A percentile compares a stretch with the other conserved stretches of the same genome.
phyloP scores from a whole-genome alignment of 2,113 vertebrate species.

The Muntiacus reevesi region DNA sequence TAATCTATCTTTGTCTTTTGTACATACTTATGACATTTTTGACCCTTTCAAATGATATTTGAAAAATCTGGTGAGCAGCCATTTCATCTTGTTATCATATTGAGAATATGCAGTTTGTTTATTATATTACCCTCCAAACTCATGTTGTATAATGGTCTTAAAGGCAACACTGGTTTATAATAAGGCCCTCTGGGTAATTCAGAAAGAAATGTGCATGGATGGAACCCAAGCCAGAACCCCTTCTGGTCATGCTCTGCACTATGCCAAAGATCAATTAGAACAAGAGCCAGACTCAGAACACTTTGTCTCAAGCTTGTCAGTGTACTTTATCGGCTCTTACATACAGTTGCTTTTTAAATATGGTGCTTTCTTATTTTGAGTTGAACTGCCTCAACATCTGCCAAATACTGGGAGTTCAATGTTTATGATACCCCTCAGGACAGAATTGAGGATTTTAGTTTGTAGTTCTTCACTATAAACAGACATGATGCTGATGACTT shows the following conservation, averaged over 20 bases:
- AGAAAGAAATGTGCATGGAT: background rate
- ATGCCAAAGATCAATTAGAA: background rate
- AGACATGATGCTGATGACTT: background rate
- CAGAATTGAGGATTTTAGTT: background rate
- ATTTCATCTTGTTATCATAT: background rate
- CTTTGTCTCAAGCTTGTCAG: background rate
- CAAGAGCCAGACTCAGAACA: background rate
- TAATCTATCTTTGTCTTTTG: constrained; percentile 56
- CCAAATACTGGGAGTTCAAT: background rate
- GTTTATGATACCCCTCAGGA: background rate
- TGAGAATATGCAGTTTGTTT: constrained; percentile 8
- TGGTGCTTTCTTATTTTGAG: background rate
- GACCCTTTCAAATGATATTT: constrained; percentile 44
- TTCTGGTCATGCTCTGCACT: background rate
- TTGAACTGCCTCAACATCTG: background rate
- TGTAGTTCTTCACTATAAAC: background rate
- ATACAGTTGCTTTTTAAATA: background rate
- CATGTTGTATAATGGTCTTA: background rate
- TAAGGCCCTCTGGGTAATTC: constrained; percentile 7
- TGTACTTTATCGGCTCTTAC: background rate
- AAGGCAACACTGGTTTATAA: background rate
- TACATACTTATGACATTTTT: constrained; percentile 52
- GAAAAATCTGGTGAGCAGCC: constrained; percentile 19
- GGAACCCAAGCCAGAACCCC: background rate
- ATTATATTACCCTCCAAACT: background rate